Percentiles rank a stretch among this genome's conserved stretches.
Conservation (phyloP, 2,888 invertebrate genomes). For the Nowickia ferox region DNA sequence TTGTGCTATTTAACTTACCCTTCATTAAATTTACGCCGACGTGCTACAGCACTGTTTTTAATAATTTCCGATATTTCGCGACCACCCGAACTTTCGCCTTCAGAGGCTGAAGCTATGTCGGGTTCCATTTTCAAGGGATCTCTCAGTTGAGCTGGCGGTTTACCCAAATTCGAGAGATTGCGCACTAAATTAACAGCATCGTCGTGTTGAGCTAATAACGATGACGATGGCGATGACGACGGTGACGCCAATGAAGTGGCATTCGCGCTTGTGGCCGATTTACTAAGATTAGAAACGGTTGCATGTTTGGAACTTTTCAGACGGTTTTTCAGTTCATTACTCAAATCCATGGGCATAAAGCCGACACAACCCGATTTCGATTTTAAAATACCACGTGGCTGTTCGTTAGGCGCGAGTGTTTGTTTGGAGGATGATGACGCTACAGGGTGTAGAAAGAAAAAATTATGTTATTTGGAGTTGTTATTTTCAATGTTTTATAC, state of each 20-base stretch:
- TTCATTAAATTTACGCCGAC: constrained; percentile 83
- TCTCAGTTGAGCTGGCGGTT: constrained; percentile 69
- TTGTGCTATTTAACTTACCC: constrained; percentile 83
- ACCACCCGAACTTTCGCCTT: constrained; percentile 84
- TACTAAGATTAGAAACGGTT: constrained; percentile 81
- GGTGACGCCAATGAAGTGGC: constrained; percentile 48
- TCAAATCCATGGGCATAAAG: constrained; percentile 82
- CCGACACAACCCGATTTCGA: constrained; percentile 79
- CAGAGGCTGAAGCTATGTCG: constrained; percentile 81
- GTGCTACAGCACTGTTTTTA: constrained; percentile 83
- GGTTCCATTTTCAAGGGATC: constrained; percentile 62
- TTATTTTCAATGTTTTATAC: not conserved
- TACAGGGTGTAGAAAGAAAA: constrained; percentile 16
- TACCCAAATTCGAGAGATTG: constrained; percentile 80
- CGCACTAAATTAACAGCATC: constrained; percentile 82
- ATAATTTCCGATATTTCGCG: constrained; percentile 84
- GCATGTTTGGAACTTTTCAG: constrained; percentile 82
- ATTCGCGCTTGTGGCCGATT: constrained; percentile 79
- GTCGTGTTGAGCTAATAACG: constrained; percentile 76
- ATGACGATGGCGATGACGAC: not conserved
- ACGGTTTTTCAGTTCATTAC: constrained; percentile 82
- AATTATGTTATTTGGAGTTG: not conserved
- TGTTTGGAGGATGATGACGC: constrained; percentile 64
- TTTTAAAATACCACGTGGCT: constrained; percentile 80
- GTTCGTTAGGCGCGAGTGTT: constrained; percentile 72